Conservation (phyloP, 2,888 invertebrate genomes). For the Teinopalpus imperialis region DNA sequence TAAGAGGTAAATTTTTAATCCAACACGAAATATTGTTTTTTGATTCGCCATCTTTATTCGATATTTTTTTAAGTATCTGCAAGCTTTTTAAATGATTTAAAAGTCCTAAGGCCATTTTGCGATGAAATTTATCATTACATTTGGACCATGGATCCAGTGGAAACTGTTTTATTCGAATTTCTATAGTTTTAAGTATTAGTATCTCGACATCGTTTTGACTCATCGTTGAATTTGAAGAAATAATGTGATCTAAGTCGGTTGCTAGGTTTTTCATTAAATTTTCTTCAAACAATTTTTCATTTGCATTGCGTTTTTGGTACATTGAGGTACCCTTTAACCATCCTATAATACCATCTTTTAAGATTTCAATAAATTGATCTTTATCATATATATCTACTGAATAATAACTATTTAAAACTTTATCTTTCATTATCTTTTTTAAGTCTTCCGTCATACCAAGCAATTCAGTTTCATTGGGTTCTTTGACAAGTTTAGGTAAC, state of each 20-base stretch:
- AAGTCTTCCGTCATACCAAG: conserved; percentile 1
- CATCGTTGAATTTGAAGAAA: conserved; percentile 1
- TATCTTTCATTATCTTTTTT: conserved; percentile 6
- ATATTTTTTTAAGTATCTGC: neutral
- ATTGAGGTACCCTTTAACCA: conserved; percentile 13
- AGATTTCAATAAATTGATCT: neutral
- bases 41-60: neutral
- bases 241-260: conserved; percentile 10
- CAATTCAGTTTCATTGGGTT: conserved; percentile 10
- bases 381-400: neutral
- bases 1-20: conserved; percentile 16
- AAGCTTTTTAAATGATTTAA: conserved; percentile 9
- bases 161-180: conserved; percentile 18
- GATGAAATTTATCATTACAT: conserved; percentile 2
- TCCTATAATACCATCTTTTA: conserved; percentile 8
- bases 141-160: conserved; percentile 9
- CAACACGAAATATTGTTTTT: conserved; percentile 1
- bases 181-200: conserved; percentile 14
- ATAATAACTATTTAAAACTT: neutral
- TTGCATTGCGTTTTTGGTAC: conserved; percentile 4
- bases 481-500: conserved; percentile 20
- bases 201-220: neutral
- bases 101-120: conserved; percentile 3
- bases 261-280: conserved; percentile 15
- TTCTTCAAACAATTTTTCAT: conserved; percentile 9